Conservation (phyloP, 64 coral and sea anemone species). For the Cladopsammia gracilis region DNA sequence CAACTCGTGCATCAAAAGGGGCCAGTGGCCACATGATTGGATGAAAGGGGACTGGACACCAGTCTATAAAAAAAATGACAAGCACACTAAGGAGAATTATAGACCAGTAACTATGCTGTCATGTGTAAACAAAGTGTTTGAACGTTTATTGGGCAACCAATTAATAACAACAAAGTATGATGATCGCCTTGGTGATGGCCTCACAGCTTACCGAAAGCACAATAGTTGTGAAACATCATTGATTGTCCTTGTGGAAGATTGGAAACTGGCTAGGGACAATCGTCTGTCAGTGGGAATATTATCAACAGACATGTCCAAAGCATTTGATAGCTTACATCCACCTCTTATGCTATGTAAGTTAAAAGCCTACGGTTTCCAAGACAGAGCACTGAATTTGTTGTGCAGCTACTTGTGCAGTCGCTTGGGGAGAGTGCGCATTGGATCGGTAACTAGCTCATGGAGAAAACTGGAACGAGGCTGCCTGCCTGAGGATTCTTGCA, state of each 20-base stretch:
- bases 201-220: conserved; percentile 5
- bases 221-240: conserved; percentile 9
- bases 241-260: conserved; percentile 15
- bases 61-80: conserved; percentile 5
- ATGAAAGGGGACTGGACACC: conserved; percentile 17
- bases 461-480: neutral
- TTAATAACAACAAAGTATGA: conserved; percentile 11
- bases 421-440: neutral
- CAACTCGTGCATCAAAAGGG: conserved; percentile 33
- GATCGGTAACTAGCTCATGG: neutral
- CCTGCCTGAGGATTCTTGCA: neutral
- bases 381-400: neutral
- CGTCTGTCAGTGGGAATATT: conserved; percentile 1
- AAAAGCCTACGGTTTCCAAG: conserved; percentile 2
- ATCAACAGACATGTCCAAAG: conserved; percentile 34
- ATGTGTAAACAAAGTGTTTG: conserved; percentile 19
- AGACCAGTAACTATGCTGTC: conserved; percentile 7
- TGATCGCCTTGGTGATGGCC: neutral
- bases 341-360: conserved; percentile 30
- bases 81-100: neutral
- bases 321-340: conserved; percentile 25
- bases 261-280: conserved; percentile 7
- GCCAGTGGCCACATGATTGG: neutral
- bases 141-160: neutral
- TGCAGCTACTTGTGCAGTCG: neutral